A percentile compares a stretch with the other conserved stretches of the same genome.
These are phyloP conservation scores for Acrocera orbiculus DNA, from an alignment of 2,888 invertebrate genomes.

Conservation along the genomic window DNA sequence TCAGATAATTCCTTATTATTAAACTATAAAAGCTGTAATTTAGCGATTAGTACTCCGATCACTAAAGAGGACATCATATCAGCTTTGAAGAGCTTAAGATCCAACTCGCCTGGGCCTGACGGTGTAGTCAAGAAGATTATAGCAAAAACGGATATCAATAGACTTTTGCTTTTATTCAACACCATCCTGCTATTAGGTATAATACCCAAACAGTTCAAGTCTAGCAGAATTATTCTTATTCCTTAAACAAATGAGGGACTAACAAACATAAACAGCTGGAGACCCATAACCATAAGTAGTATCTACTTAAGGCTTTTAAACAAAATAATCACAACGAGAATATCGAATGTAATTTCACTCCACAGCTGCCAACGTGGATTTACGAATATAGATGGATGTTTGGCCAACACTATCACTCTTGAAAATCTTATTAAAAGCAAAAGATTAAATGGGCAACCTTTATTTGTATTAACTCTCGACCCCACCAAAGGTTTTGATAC, in stretches of 20 bases:
- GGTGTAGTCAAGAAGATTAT: background rate
- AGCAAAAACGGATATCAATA: background rate
- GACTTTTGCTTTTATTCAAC: background rate
- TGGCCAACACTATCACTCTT: background rate
- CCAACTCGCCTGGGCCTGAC: conserved; percentile 1
- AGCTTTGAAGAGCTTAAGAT: background rate
- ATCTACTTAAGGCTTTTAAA: background rate
- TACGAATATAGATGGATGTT: conserved; percentile 1
- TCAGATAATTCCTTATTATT: background rate
- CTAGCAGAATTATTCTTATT: background rate
- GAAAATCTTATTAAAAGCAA: background rate
- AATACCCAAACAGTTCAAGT: background rate
- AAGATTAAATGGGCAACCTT: background rate
- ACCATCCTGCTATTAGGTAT: background rate
- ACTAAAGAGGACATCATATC: background rate
- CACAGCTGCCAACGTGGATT: background rate
- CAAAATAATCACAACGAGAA: background rate
- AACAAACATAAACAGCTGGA: background rate
- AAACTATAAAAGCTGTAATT: background rate
- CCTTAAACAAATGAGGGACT: background rate
- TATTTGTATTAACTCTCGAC: background rate
- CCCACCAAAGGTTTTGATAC: background rate
- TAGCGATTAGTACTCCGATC: background rate
- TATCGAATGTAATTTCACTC: background rate
- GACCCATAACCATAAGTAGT: background rate